Conservation (phyloP, 2,113 vertebrate genomes). For the Cervus canadensis region DNA sequence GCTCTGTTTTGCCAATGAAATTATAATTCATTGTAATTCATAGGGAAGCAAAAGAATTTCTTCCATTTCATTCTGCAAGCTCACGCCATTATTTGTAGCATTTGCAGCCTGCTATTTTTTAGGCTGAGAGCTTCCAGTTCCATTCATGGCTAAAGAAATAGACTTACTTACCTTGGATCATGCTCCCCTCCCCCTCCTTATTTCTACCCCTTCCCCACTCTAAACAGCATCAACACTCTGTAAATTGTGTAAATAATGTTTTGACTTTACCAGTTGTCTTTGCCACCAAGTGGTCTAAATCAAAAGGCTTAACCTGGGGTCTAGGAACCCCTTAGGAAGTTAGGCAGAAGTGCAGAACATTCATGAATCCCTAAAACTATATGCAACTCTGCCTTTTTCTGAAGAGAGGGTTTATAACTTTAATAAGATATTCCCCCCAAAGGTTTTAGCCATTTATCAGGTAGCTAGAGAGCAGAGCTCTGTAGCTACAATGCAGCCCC, state of each 20-base stretch:
- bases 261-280: neutral
- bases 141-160: neutral
- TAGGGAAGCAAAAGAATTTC: neutral
- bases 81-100: neutral
- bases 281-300: neutral
- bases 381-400: neutral
- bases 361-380: neutral
- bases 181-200: too few relatives aligned
- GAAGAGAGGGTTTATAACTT: neutral
- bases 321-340: neutral
- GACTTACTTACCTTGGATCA: neutral
- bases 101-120: neutral
- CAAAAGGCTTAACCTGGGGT: neutral
- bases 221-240: neutral
- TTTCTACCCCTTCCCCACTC: neutral
- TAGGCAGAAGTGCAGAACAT: neutral
- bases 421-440: neutral
- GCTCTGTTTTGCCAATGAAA: neutral
- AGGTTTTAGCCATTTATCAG: neutral
- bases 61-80: neutral
- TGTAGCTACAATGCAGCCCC: neutral
- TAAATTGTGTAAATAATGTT: neutral
- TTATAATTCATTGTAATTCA: neutral
- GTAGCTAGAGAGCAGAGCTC: neutral
- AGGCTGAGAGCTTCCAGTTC: neutral